phyloP scores from a whole-genome alignment of 2,888 invertebrate species.

The Neoitamus cyanurus region DNA sequence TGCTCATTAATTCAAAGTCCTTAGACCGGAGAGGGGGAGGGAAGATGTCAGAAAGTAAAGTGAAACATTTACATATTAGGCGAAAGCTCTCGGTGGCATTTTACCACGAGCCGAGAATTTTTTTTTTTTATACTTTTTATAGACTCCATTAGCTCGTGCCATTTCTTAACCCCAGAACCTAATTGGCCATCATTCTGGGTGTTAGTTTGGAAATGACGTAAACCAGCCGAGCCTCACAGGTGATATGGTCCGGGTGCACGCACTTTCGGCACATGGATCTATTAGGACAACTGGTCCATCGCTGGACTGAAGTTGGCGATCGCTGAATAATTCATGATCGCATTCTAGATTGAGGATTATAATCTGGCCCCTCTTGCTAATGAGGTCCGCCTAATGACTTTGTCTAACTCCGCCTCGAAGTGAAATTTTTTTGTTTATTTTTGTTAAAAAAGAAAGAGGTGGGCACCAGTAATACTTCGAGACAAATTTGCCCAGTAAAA shows the following conservation, averaged over 20 bases:
- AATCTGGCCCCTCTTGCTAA: neutral
- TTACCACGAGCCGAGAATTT: neutral
- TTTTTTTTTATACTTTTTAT: neutral
- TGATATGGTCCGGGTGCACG: neutral
- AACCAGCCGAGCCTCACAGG: neutral
- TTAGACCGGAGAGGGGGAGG: neutral
- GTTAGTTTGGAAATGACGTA: neutral
- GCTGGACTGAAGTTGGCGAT: neutral
- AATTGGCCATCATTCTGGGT: neutral
- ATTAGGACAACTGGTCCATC: slow-evolving; percentile 29
- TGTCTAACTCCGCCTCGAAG: neutral
- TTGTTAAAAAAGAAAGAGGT: neutral
- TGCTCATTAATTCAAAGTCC: neutral
- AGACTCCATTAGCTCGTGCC: neutral
- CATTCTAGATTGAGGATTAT: neutral
- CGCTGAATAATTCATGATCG: slow-evolving; percentile 23
- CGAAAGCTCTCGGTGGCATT: neutral
- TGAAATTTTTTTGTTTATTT: neutral
- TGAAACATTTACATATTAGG: neutral
- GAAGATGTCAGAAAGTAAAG: neutral
- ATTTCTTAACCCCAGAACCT: neutral
- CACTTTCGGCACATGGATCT: neutral
- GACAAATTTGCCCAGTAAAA: neutral
- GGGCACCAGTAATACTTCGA: neutral
- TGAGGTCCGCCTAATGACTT: slow-evolving; percentile 16